phyloP scores from a whole-genome alignment of 2,888 invertebrate genomes.

The Steinernema carpocapsae region DNA sequence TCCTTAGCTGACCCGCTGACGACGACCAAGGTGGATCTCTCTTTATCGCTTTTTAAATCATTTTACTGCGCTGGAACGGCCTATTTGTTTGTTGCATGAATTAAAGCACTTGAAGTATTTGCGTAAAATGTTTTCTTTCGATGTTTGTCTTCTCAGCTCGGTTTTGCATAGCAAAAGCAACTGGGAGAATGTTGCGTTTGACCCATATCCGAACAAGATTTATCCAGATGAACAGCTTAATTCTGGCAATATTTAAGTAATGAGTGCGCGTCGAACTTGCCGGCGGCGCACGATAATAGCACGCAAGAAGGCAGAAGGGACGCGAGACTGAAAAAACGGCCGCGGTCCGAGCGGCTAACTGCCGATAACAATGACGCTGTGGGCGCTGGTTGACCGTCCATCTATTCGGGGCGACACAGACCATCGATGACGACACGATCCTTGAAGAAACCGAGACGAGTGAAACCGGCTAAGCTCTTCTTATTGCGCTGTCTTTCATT shows the following conservation, averaged over 20 bases:
- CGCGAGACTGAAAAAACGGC: conserved; percentile 26
- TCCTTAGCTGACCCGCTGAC: too few species aligned
- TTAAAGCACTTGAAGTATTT: too few species aligned
- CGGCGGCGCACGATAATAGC: neutral
- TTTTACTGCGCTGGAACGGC: too few species aligned
- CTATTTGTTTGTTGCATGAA: too few species aligned
- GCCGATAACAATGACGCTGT: conserved; percentile 33
- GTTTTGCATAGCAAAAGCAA: too few species aligned
- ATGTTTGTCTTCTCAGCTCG: too few species aligned
- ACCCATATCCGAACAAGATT: too few species aligned
- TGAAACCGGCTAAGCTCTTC: conserved; percentile 35
- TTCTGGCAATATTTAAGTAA: neutral
- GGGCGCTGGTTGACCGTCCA: conserved; percentile 29
- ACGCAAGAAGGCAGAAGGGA: neutral
- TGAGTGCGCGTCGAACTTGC: neutral
- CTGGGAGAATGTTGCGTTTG: too few species aligned
- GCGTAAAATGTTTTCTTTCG: too few species aligned
- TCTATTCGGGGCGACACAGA: conserved; percentile 30
- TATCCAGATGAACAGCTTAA: neutral
- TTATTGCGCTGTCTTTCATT: conserved; percentile 31
- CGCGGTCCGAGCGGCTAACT: conserved; percentile 27
- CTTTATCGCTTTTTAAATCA: too few species aligned
- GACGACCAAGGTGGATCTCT: too few species aligned
- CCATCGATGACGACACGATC: conserved; percentile 34
- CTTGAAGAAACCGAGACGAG: conserved; percentile 33